Percentiles rank a stretch among this genome's conserved stretches.
Conservation (phyloP, 2,888 invertebrate genomes). For the Ormia ochracea region DNA sequence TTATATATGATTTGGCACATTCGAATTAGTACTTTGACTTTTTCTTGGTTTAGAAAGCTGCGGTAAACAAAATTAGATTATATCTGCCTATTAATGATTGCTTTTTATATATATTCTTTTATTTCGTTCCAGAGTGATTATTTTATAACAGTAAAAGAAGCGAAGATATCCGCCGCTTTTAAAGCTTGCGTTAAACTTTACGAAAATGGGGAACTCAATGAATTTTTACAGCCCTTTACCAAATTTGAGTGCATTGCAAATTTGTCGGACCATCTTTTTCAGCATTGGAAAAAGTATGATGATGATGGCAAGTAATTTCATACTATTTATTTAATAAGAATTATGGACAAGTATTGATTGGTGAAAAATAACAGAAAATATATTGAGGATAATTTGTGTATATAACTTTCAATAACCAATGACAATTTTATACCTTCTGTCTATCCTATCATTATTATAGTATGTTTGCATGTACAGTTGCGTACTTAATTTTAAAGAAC, state of each 20-base stretch:
- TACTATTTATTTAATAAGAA: too few species aligned
- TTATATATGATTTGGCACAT: too few species aligned
- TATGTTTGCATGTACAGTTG: too few species aligned
- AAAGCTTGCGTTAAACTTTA: conserved; percentile 85
- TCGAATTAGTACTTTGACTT: too few species aligned
- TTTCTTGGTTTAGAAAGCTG: too few species aligned
- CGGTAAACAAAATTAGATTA: too few species aligned
- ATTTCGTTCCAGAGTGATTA: conserved; percentile 79
- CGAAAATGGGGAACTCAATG: conserved; percentile 83
- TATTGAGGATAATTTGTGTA: too few species aligned
- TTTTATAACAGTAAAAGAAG: conserved; percentile 79
- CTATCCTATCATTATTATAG: too few species aligned
- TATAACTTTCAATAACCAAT: too few species aligned
- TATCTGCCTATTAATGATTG: not conserved
- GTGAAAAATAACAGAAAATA: too few species aligned
- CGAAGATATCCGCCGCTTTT: conserved; percentile 90
- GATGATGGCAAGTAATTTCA: conserved; percentile 66
- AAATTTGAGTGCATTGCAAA: conserved; percentile 68
- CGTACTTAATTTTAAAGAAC: too few species aligned
- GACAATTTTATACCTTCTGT: too few species aligned
- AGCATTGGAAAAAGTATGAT: conserved; percentile 79
- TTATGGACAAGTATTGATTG: not conserved
- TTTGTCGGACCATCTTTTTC: conserved; percentile 79
- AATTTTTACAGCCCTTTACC: conserved; percentile 82
- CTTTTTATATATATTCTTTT: conserved; percentile 14